These are phyloP conservation scores for Apis florea DNA, from an alignment of 1,140 invertebrate genomes.

Conservation along the genomic window DNA sequence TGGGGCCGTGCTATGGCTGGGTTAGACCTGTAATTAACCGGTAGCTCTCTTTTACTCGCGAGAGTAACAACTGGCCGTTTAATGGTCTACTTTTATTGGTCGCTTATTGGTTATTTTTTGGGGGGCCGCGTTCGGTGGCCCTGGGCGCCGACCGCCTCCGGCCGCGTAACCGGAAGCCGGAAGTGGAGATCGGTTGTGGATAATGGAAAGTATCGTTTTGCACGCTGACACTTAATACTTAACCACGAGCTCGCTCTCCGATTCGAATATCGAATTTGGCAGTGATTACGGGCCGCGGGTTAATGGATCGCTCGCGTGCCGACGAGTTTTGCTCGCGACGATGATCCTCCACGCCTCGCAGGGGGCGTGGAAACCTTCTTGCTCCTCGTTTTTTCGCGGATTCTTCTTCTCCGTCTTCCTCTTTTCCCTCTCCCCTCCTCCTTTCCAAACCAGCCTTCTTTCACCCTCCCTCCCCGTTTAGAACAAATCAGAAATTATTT, in stretches of 20 bases:
- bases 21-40: constrained; percentile 80
- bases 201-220: constrained; percentile 21
- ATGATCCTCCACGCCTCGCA: neutral
- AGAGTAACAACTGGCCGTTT: constrained; percentile 66
- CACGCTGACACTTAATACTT: constrained; percentile 14
- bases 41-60: constrained; percentile 79
- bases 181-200: constrained; percentile 55
- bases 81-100: constrained; percentile 76
- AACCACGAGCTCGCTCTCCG: neutral
- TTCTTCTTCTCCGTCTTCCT: neutral
- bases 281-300: constrained; percentile 24
- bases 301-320: constrained; percentile 24
- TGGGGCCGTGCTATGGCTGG: constrained; percentile 63
- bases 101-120: constrained; percentile 79
- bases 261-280: constrained; percentile 26
- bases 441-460: neutral
- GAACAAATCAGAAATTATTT: too few species aligned
- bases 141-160: constrained; percentile 55
- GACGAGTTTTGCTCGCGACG: neutral
- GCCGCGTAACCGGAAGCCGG: constrained; percentile 68
- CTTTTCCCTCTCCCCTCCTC: neutral
- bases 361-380: neutral
- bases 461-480: too few species aligned
- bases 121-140: constrained; percentile 47
- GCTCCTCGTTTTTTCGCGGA: neutral